phyloP scores from a whole-genome alignment of 2,888 invertebrate species.

The Abrostola triplasia region DNA sequence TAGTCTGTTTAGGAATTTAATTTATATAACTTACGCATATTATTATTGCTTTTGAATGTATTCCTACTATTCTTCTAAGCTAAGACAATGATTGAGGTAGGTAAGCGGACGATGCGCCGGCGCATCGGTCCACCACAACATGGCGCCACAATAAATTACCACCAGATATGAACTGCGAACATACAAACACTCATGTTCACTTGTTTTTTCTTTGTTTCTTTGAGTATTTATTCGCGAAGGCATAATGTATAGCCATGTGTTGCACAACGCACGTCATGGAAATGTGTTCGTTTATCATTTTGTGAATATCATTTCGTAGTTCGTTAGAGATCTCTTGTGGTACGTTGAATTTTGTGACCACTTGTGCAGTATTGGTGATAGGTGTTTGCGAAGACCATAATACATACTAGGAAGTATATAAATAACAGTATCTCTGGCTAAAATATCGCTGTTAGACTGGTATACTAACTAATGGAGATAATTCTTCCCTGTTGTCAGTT shows the following conservation, averaged over 20 bases:
- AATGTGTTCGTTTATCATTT: slow-evolving; percentile 32
- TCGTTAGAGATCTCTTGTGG: slow-evolving; percentile 1
- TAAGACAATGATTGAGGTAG: slow-evolving; percentile 51
- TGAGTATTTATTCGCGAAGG: slow-evolving; percentile 55
- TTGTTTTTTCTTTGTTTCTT: slow-evolving; percentile 56
- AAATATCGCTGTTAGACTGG: no score
- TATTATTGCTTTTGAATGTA: slow-evolving; percentile 30
- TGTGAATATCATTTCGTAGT: slow-evolving; percentile 22
- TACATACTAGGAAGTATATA: no score
- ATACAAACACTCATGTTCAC: slow-evolving; percentile 58
- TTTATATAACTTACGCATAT: slow-evolving; percentile 8
- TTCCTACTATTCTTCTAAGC: slow-evolving; percentile 51
- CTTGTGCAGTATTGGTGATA: no score
- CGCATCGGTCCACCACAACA: slow-evolving; percentile 55
- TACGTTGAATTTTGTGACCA: no score
- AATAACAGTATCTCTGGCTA: no score
- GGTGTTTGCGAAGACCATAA: no score
- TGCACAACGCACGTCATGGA: slow-evolving; percentile 43
- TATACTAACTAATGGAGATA: no score
- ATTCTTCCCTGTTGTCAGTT: no score
- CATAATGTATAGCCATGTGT: slow-evolving; percentile 33
- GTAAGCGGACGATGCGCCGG: slow-evolving; percentile 51
- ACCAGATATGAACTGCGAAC: slow-evolving; percentile 66
- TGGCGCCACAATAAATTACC: slow-evolving; percentile 72
- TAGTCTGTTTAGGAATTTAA: not conserved